phyloP scores from a whole-genome alignment of 37 sponge, comb jelly and placozoan species.

The Dysidea cf. avara region DNA sequence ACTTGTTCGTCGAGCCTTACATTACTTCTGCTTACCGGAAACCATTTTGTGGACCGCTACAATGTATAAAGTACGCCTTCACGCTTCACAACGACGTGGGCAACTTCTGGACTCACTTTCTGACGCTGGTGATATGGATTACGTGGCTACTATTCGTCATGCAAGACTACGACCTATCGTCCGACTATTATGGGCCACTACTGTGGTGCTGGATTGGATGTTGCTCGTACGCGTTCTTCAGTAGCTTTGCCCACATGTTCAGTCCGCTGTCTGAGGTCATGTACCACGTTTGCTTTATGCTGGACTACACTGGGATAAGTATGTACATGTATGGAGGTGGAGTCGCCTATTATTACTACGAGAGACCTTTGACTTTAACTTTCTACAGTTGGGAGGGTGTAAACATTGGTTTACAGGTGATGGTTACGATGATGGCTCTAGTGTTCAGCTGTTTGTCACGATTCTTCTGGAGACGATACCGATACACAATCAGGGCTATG shows the following conservation, averaged over 20 bases:
- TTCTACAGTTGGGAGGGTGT: slow-evolving; percentile 13
- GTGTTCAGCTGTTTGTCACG: slow-evolving; percentile 46
- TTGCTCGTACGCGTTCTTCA: slow-evolving; percentile 50
- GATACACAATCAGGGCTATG: slow-evolving; percentile 39
- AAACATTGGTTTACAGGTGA: not conserved
- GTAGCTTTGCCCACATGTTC: slow-evolving; percentile 74
- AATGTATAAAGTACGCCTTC: slow-evolving; percentile 37
- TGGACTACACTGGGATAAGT: slow-evolving; percentile 79
- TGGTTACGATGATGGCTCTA: slow-evolving; percentile 16
- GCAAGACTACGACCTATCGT: slow-evolving; percentile 9
- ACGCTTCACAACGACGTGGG: slow-evolving; percentile 61
- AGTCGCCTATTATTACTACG: slow-evolving; percentile 44
- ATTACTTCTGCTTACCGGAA: slow-evolving; percentile 56
- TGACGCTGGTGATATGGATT: slow-evolving; percentile 43
- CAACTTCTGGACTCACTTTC: slow-evolving; percentile 83
- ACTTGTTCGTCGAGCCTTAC: slow-evolving; percentile 43
- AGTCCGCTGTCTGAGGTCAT: slow-evolving; percentile 28
- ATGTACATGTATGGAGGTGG: slow-evolving; percentile 50
- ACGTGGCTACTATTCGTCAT: slow-evolving; percentile 24
- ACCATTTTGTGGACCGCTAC: not conserved
- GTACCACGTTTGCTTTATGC: slow-evolving; percentile 58
- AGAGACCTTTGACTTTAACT: slow-evolving; percentile 6
- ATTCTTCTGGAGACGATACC: slow-evolving; percentile 47
- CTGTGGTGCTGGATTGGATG: slow-evolving; percentile 54
- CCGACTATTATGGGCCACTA: slow-evolving; percentile 59